Base-by-base conservation (phyloP, 2,888 invertebrate species). In the Melanotus villosus region DNA sequence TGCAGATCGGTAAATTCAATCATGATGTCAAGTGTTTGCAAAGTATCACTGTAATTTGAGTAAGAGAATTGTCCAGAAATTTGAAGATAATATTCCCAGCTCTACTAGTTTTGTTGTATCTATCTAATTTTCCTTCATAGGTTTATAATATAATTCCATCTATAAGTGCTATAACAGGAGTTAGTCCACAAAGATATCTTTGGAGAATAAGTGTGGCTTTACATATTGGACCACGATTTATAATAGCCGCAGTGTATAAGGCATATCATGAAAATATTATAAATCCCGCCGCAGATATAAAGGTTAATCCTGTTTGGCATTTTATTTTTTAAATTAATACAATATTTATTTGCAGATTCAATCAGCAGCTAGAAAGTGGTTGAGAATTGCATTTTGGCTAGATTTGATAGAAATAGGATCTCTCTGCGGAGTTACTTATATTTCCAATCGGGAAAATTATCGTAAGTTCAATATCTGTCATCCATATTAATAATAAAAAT, bases 131-230 rank as follows among this genome's bases (percentile, higher is more conserved):
- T n/a, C n/a, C n/a, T n/a, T n/a, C n/a, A n/a, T n/a, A 97, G 97
- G 97, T 96, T 65, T 95, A 94, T 85, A 97, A 97, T 86, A 91
- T 96, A 84, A 92, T 97, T 82, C 97, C 97, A 80, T 96, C 96
- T 79, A 96, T 97, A 87, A 97, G 96, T 89, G 95, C 97, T 75
- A 95, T 97, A 84, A 97, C 97, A 71, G 97, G 97, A 58, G 92
- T 97, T 76, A 94, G 94, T 81, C 97, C 97, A 21, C 96, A 97
- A 85, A 89, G 94, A 79, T 97, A 97, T 86, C 87, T 97, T 78
- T 97, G 97, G 97, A 90, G 97, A 79, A 91, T 95, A 80, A 93
- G 94, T 84, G 93, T 97, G 80, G 97, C 96, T 73, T 90, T 97
- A 80, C 97, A 97, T 82, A 91, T 96, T 83, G 94, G 96, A 80